Percentiles rank a stretch among this genome's conserved stretches.
phyloP scores from a whole-genome alignment of 1,140 invertebrate species.

The Ceratina calcarata region DNA sequence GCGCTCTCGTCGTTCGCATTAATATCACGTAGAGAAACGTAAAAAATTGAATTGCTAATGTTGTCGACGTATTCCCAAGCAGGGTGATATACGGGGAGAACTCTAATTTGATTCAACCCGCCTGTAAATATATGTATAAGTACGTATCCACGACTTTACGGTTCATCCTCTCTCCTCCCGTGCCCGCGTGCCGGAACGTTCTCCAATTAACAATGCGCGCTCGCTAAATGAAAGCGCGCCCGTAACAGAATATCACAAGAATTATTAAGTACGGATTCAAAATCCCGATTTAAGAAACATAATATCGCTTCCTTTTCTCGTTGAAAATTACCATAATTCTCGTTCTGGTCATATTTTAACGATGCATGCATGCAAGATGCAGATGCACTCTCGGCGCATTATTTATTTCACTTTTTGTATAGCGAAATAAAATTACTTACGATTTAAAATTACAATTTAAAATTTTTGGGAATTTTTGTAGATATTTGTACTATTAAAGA shows the following conservation, averaged over 20 bases:
- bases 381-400: too few relatives aligned
- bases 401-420: too few relatives aligned
- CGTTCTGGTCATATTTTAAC: neutral
- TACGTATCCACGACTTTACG: too few relatives aligned
- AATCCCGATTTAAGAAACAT: slow-evolving; percentile 16
- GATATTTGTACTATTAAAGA: too few relatives aligned
- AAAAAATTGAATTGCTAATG: slow-evolving; percentile 63
- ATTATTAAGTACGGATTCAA: slow-evolving; percentile 52
- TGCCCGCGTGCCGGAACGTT: slow-evolving; percentile 10
- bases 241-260: slow-evolving; percentile 52
- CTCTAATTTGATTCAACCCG: slow-evolving; percentile 59
- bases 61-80: slow-evolving; percentile 55
- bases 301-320: neutral
- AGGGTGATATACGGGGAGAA: slow-evolving; percentile 52
- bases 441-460: too few relatives aligned
- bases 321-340: slow-evolving; percentile 1
- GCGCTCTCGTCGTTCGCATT: slow-evolving; percentile 4
- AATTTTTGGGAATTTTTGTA: too few relatives aligned
- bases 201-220: slow-evolving; percentile 58
- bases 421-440: too few relatives aligned
- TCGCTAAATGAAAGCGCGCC: slow-evolving; percentile 41
- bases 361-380: neutral
- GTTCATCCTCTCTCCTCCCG: slow-evolving; percentile 24
- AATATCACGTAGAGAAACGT: slow-evolving; percentile 24
- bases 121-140: slow-evolving; percentile 46